These are phyloP conservation scores for Rhynchotus rufescens DNA, from an alignment of 2,797 vertebrate species.

Conservation along the genomic window DNA sequence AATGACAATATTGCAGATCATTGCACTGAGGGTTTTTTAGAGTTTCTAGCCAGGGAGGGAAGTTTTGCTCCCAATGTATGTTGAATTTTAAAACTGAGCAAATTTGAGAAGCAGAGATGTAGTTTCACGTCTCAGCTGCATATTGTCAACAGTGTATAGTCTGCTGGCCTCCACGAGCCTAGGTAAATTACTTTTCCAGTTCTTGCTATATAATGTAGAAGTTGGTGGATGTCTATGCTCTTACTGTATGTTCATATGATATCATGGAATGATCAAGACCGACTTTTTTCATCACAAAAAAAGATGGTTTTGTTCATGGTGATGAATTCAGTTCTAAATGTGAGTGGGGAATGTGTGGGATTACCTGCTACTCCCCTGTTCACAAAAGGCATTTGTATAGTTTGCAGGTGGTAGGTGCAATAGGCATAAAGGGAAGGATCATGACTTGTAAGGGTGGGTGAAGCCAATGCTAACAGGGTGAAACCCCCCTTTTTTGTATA, in stretches of 20 bases:
- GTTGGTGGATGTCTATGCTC: background rate
- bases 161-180: background rate
- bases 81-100: background rate
- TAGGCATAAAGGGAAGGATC: background rate
- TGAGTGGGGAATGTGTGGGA: background rate
- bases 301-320: background rate
- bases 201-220: background rate
- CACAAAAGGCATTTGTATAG: background rate
- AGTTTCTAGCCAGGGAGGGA: background rate
- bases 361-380: background rate
- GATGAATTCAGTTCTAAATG: background rate
- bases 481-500: background rate
- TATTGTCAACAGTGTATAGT: background rate
- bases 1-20: background rate
- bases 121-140: background rate
- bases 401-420: background rate
- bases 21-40: background rate
- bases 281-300: too few relatives aligned
- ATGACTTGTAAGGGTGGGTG: rapidly evolving
- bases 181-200: background rate
- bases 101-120: background rate
- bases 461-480: background rate
- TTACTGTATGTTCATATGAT: background rate
- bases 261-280: background rate
- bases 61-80: background rate